phyloP scores from a whole-genome alignment of 2,113 vertebrate genomes.

The Rhynchomys soricoides region DNA sequence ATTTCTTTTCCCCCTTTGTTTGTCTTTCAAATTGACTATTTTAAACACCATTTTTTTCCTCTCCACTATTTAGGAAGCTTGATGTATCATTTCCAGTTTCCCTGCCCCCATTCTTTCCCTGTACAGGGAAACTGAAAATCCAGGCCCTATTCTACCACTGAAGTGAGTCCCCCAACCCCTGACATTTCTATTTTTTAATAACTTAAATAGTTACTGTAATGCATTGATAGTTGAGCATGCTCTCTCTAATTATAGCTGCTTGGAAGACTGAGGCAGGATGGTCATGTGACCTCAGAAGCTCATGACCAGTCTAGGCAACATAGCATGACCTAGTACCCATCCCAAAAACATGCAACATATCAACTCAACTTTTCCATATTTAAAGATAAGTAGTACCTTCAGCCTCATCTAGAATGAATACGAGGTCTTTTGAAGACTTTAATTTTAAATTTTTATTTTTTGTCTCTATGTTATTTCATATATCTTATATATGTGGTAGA shows the following conservation, averaged over 20 bases:
- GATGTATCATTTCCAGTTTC: neutral
- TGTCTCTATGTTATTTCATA: neutral
- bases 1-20: slow-evolving; percentile 23
- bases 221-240: neutral
- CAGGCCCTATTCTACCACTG: neutral
- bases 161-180: neutral
- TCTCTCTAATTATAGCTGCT: neutral
- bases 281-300: neutral
- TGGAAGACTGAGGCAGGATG: neutral
- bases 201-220: slow-evolving; percentile 10
- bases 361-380: slow-evolving; percentile 26
- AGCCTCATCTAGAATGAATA: neutral
- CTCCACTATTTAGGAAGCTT: neutral
- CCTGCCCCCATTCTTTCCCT: neutral
- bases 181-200: slow-evolving; percentile 28
- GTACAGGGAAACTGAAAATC: neutral
- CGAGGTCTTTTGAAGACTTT: neutral
- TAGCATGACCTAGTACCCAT: neutral
- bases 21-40: slow-evolving; percentile 40
- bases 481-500: neutral
- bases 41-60: neutral
- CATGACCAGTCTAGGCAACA: neutral
- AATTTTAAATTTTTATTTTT: slow-evolving; percentile 37
- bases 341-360: neutral
- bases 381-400: slow-evolving; percentile 18